phyloP scores from a whole-genome alignment of 2,888 invertebrate genomes.

The Poecilus cupreus region DNA sequence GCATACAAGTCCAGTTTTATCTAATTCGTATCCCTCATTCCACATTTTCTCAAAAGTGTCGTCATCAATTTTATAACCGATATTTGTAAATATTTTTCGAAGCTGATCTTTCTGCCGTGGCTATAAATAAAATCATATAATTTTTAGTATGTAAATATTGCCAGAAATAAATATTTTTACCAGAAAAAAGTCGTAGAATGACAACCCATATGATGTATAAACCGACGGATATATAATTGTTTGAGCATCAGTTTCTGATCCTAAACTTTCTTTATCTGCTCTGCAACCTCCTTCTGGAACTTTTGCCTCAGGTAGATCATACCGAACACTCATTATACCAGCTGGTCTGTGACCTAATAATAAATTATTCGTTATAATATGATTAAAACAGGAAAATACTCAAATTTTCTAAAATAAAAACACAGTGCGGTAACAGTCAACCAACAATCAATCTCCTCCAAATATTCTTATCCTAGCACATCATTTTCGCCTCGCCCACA shows the following conservation, averaged over 20 bases:
- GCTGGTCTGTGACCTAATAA: conserved; percentile 61
- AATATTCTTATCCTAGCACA: no score
- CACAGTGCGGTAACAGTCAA: no score
- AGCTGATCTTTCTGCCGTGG: conserved; percentile 69
- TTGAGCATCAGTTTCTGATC: conserved; percentile 68
- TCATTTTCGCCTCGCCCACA: no score
- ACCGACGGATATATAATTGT: conserved; percentile 72
- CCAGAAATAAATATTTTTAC: conserved; percentile 63
- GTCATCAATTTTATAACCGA: conserved; percentile 74
- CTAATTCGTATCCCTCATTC: conserved; percentile 74
- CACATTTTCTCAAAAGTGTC: conserved; percentile 74
- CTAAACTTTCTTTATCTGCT: conserved; percentile 68
- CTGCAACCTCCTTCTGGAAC: conserved; percentile 65
- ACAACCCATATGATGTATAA: conserved; percentile 71
- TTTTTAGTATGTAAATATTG: not conserved
- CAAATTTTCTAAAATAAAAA: no score
- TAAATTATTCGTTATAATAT: not conserved
- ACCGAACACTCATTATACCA: conserved; percentile 67
- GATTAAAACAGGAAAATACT: not conserved
- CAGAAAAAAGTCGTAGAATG: conserved; percentile 71
- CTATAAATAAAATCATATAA: conserved; percentile 62
- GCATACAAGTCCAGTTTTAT: conserved; percentile 75
- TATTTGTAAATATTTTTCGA: conserved; percentile 74
- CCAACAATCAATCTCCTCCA: no score
- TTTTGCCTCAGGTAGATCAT: conserved; percentile 65